Percentiles rank a stretch among this genome's conserved stretches.
phyloP scores from a whole-genome alignment of 1,140 invertebrate species.

The Heliconius hermathena region DNA sequence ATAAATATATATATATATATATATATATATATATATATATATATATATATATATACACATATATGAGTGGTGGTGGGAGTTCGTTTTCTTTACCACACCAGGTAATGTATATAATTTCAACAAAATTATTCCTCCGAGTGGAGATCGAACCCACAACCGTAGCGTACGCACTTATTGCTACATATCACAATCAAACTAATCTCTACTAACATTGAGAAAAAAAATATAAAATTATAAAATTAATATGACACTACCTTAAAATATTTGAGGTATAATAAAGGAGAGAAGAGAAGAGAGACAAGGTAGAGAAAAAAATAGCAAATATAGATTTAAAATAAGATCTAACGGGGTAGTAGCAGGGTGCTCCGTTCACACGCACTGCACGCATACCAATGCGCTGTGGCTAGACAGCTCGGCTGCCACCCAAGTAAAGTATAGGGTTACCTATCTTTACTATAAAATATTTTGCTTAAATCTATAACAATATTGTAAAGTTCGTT shows the following conservation, averaged over 20 bases:
- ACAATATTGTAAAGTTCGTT: no score
- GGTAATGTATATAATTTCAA: no score
- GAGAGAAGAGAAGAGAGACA: no score
- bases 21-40: no score
- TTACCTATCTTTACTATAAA: background rate
- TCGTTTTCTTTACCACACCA: no score
- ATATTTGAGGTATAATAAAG: background rate
- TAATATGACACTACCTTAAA: background rate
- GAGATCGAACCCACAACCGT: no score
- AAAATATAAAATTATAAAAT: background rate
- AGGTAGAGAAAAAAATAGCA: background rate
- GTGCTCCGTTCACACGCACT: slow-evolving; percentile 28
- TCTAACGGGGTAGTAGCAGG: slow-evolving; percentile 8
- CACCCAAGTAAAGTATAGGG: slow-evolving; percentile 44
- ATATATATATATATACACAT: no score
- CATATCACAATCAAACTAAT: background rate
- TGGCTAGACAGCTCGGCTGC: slow-evolving; percentile 64
- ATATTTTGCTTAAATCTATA: no score
- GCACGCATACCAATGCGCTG: slow-evolving; percentile 24
- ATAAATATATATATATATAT: no score
- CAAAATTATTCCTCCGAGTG: no score
- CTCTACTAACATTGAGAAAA: background rate
- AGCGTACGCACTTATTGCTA: no score
- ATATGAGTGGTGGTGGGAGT: no score
- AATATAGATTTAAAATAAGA: background rate